Evolutionary conservation across 2,113 vertebrate genomes (phyloP), one percentile per base, ranked within the genome.

Genomic region (Neolamprologus tretocephalus): DNA sequence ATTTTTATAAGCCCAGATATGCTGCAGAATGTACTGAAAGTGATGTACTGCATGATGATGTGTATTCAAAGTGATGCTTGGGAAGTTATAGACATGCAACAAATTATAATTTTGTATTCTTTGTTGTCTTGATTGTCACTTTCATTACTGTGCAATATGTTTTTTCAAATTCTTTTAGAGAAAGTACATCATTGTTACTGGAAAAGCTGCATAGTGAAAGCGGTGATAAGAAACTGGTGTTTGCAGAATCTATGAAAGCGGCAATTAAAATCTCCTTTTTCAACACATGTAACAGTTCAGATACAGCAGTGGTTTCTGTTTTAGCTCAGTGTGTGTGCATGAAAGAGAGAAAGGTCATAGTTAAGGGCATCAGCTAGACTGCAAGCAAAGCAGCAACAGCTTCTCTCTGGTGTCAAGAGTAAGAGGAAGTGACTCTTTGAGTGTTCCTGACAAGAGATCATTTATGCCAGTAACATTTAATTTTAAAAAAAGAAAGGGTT

Each of bases 381-480:
- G 79, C 73, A 89, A 89, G 47, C 58, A 10, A 53, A 87, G 82
- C 86, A 83, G 45, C 42, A 83, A 35, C 71, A 49, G 40, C 42
- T 57, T 89, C 6, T 31, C 3, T 81, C 4, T 9, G 1, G 31
- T 14, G 4, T 10, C 13, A 40, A 47, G 5, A 31, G 4, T 55
- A 85, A 89, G n/a, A 58, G 71, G 93, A 94, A 94, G 79, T 68
- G 23, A 54, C 35, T 68, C 73, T 51, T 78, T 37, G 12, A 33
- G 9, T 21, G 2, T 92, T 94, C 16, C 83, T 86, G 90, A 55
- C 83, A 91, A 66, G 19, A 11, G 12, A 5, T 5, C 1, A 2
- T 3, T 11, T 19, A 19, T 91, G 85, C 57, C 87, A 83, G 92
- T 84, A 89, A 89, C n/a, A 9, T 58, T 42, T 26, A 7, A 21